Percentiles rank a stretch among this genome's conserved stretches.
These are phyloP conservation scores for Zaprionus lachaisei DNA, from an alignment of 1,140 invertebrate species.

Conservation along the genomic window DNA sequence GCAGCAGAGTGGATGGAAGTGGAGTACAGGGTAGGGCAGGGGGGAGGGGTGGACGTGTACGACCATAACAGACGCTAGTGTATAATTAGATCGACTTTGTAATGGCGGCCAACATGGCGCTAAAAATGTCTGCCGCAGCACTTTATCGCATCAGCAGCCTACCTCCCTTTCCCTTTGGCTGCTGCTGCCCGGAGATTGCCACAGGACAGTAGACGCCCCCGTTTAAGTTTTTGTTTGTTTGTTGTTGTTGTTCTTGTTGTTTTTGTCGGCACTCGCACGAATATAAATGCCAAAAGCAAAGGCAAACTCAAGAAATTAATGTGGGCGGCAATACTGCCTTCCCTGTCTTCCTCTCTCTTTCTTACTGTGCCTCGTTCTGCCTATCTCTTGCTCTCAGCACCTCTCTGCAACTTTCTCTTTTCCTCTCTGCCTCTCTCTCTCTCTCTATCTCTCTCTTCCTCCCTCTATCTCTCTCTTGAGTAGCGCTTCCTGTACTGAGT, in stretches of 20 bases:
- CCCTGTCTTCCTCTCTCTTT: background rate
- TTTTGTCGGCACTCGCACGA: constrained; percentile 17
- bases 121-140: constrained; percentile 65
- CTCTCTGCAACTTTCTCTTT: no score
- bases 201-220: constrained; percentile 45
- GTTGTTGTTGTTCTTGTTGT: constrained; percentile 23
- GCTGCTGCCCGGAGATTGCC: constrained; percentile 16
- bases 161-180: background rate
- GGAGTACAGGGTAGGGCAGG: background rate
- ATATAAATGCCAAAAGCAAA: constrained; percentile 65
- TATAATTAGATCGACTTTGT: constrained; percentile 70
- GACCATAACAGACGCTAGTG: constrained; percentile 58
- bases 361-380: no score
- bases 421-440: no score
- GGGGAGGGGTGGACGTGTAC: background rate
- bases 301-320: constrained; percentile 57
- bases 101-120: constrained; percentile 65
- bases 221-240: constrained; percentile 44
- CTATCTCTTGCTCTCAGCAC: background rate
- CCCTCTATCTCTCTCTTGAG: background rate
- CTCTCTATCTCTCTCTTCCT: background rate
- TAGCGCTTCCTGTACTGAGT: background rate
- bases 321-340: constrained; percentile 19
- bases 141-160: constrained; percentile 52
- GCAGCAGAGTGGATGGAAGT: no score